Evolutionary conservation across 2,888 invertebrate genomes (phyloP), one percentile per base, ranked within the genome.

Genomic region (Drosophila tripunctata): DNA sequence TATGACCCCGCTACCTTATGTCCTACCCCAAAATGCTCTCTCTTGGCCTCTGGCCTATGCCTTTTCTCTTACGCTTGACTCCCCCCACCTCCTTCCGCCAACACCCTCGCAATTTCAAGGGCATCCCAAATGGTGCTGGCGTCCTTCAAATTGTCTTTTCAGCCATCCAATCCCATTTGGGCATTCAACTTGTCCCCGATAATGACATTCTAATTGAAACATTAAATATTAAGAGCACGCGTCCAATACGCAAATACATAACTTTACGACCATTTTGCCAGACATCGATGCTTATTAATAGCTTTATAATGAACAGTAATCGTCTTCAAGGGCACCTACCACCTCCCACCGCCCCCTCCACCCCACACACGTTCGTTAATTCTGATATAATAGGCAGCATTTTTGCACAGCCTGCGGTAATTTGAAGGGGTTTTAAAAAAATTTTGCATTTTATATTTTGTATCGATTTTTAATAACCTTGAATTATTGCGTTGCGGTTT

Each of bases 201-300:
- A 83, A 83, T 76, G 72, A 65, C 76, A 84, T 72, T 83, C 67
- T 85, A 85, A 84, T 84, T 83, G 83, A 85, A 77, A 81, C 83
- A 85, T 84, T 75, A 84, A 85, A 75, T 85, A 85, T 85, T 83
- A 31, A 81, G 45, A 41, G 45, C 43, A 48, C 21, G n/a, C n/a
- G 35, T 15, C 51, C 45, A n/a, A n/a, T 58, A 48, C 38, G 57
- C 57, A 65, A 68, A 64, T 65, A 55, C 43, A 63, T 38, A 60
- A 56, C 33, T 43, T 19, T 35, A 45, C 24, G 17, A 24, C 4
- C 17, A 24, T 36, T n/a, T 48, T 35, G 41, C 17, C 30, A 40
- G 19, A 30, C 14, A 52, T 72, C 51, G 54, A 68, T 57, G 36
- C 8, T 6, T 55, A 43, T 40, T 63, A 61, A 75, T 75, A 41